phyloP scores from a whole-genome alignment of 2,113 vertebrate genomes.

The Anguilla japonica region DNA sequence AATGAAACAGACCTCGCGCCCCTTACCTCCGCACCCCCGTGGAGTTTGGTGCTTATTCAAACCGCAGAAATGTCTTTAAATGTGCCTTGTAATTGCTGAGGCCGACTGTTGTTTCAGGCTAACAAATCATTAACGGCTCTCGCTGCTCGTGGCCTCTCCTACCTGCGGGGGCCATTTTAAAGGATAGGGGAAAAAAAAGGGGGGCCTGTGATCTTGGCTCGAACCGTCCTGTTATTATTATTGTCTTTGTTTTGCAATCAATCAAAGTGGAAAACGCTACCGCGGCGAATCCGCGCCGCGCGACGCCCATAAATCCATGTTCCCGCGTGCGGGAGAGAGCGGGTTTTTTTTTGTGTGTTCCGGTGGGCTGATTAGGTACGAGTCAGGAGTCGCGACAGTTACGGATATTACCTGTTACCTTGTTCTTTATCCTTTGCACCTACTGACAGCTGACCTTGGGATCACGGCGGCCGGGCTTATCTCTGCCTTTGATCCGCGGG shows the following conservation, averaged over 20 bases:
- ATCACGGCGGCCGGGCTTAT: conserved; percentile 45
- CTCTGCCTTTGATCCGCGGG: conserved; percentile 60
- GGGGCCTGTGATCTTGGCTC: neutral
- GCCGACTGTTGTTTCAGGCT: neutral
- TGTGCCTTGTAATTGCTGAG: neutral
- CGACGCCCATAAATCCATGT: neutral
- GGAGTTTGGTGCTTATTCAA: neutral
- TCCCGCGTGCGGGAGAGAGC: neutral
- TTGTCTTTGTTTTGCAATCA: conserved; percentile 2
- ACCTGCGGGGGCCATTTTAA: conserved; percentile 10
- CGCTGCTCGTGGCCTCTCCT: neutral
- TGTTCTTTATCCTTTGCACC: conserved; percentile 46
- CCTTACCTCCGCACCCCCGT: neutral
- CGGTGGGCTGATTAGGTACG: conserved; percentile 23
- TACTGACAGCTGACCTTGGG: conserved; percentile 48
- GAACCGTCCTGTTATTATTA: neutral
- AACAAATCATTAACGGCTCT: neutral
- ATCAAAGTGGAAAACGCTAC: conserved; percentile 9
- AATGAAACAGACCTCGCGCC: neutral
- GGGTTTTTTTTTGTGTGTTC: neutral
- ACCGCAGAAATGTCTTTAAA: neutral
- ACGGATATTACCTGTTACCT: conserved; percentile 44
- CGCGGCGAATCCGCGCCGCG: neutral
- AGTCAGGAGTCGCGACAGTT: conserved; percentile 25
- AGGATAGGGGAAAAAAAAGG: neutral